Evolutionary conservation across 2,113 vertebrate genomes (phyloP).

Genomic region (Oceanites oceanicus): DNA sequence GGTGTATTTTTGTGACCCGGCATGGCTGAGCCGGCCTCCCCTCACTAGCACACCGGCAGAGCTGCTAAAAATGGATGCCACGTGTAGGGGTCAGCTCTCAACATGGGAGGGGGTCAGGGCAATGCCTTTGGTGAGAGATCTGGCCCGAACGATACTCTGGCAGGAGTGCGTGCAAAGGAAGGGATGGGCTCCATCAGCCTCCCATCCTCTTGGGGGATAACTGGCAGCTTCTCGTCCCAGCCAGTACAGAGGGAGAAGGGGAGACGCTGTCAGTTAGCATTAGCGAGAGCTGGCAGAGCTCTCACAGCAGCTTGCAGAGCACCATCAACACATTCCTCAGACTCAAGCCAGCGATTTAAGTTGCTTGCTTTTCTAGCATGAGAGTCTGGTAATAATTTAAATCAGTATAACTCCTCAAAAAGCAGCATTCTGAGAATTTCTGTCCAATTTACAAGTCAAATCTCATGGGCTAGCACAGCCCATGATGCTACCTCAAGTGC

Average conservation of each 20-base stretch:
- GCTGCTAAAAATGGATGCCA: slow-evolving; percentile 9
- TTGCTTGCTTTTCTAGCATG: not conserved
- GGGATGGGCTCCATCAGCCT: not conserved
- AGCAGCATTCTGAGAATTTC: slow-evolving; percentile 9
- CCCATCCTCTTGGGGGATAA: not conserved
- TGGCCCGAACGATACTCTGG: not conserved
- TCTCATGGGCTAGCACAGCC: not conserved
- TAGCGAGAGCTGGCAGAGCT: slow-evolving; percentile 40
- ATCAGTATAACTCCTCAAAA: slow-evolving; percentile 28
- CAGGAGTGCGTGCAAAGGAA: not conserved
- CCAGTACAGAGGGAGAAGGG: not conserved
- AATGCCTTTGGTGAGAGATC: not conserved
- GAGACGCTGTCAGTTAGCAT: slow-evolving; percentile 59
- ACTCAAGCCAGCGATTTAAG: slow-evolving; percentile 31
- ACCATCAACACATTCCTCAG: slow-evolving; percentile 29
- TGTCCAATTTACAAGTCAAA: slow-evolving; percentile 61
- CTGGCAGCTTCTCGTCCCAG: slow-evolving; percentile 39
- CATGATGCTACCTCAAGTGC: slow-evolving; percentile 16
- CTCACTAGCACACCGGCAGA: not conserved
- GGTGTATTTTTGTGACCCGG: not conserved
- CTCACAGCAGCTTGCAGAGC: slow-evolving; percentile 37
- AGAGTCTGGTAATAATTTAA: slow-evolving; percentile 54
- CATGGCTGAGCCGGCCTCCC: not conserved
- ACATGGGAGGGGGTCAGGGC: not conserved
- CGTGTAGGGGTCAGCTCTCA: not conserved